A percentile compares a stretch with the other conserved stretches of the same genome.
Evolutionary conservation across 2,888 invertebrate species (phyloP).

Genomic region (Camptogramma bilineatum): DNA sequence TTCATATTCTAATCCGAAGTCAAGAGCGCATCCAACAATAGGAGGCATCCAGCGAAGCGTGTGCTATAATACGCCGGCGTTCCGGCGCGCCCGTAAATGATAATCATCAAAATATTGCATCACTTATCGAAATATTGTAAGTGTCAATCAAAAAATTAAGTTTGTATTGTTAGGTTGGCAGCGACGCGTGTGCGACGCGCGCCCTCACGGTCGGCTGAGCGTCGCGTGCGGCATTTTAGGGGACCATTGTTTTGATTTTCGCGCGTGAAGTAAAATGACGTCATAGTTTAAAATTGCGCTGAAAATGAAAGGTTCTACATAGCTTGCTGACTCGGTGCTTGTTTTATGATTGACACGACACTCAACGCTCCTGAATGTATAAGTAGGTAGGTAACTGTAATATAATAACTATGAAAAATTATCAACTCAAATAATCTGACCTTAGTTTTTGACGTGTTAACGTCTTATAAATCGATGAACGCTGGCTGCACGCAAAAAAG

Average conservation of each 20-base stretch:
- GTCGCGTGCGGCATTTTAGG: constrained; percentile 73
- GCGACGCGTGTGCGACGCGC: constrained; percentile 66
- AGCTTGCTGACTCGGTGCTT: background rate
- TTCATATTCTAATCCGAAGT: constrained; percentile 45
- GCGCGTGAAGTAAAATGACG: constrained; percentile 65
- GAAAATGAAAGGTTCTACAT: constrained; percentile 14
- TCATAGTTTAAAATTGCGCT: constrained; percentile 50
- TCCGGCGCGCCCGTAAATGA: constrained; percentile 59
- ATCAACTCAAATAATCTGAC: no score
- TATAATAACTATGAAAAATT: no score
- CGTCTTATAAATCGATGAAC: no score
- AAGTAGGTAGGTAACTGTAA: no score
- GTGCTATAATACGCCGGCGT: constrained; percentile 65
- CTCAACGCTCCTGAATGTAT: no score
- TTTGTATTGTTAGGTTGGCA: constrained; percentile 76
- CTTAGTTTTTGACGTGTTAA: no score
- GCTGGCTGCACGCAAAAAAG: no score
- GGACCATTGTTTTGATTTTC: constrained; percentile 76
- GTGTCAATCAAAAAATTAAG: constrained; percentile 86
- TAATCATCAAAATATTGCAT: constrained; percentile 86
- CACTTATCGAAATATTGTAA: constrained; percentile 86
- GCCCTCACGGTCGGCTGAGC: constrained; percentile 53
- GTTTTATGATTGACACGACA: no score
- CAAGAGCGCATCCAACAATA: constrained; percentile 54
- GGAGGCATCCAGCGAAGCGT: constrained; percentile 64